These are phyloP conservation scores for Myanophis thanlyinensis DNA, from an alignment of 2,113 vertebrate species.

Conservation along the genomic window DNA sequence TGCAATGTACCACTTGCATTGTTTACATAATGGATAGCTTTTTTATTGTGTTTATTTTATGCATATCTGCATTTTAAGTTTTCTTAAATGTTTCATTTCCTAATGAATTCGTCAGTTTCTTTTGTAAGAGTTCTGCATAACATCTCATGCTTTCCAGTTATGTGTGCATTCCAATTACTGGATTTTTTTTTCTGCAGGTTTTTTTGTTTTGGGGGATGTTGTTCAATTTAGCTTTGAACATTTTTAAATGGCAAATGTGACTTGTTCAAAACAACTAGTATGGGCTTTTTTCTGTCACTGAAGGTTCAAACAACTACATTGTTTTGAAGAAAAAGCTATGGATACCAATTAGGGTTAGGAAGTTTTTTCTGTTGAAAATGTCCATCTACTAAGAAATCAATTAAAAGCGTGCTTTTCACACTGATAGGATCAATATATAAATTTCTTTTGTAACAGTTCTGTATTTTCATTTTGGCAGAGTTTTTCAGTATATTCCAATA, in stretches of 20 bases:
- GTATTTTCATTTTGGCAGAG: neutral
- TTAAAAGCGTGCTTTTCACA: neutral
- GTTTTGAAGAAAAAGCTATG: neutral
- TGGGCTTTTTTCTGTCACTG: neutral
- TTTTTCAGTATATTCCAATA: neutral
- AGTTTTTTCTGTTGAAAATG: neutral
- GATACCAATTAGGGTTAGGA: neutral
- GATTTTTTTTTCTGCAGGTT: neutral
- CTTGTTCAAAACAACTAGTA: neutral
- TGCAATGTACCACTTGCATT: neutral
- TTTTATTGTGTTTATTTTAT: neutral
- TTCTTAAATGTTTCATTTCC: neutral
- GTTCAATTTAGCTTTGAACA: neutral
- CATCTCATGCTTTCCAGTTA: neutral
- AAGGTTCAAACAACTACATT: neutral
- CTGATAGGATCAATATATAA: neutral
- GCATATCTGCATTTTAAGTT: neutral
- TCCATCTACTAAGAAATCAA: neutral
- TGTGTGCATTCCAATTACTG: neutral
- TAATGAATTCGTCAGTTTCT: neutral
- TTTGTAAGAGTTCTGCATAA: neutral
- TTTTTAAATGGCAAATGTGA: neutral
- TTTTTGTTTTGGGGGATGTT: neutral
- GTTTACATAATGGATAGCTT: neutral
- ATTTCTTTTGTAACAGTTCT: neutral